Base-by-base conservation (phyloP, 2,888 invertebrate genomes). In the Odiellus spinosus region DNA sequence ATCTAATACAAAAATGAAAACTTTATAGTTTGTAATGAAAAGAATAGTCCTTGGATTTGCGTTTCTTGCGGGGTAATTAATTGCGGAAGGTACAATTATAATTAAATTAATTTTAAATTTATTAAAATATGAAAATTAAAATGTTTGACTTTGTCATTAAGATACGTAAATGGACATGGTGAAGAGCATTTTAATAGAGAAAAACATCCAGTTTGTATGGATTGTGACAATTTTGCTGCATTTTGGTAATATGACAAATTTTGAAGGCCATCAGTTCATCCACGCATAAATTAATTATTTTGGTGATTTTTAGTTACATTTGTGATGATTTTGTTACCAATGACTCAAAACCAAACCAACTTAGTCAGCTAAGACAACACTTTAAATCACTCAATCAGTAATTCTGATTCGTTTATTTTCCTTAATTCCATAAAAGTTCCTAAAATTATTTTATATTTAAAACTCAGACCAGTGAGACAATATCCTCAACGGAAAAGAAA, bases 311-410 rank as follows among this genome's bases (percentile, higher is more conserved):
- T 69, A 82, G 82, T 66, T 82, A 82, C 63, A 72, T 73, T 63
- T 83, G 83, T 70, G 81, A 83, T 66, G 82, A 82, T 59, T 82
- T 78, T 70, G 76, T 81, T 45, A 74, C 76, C 56, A 80, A 81
- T 66, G 81, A 82, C 62, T 72, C 76, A 36, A 69, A 72, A 55
- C 66, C 70, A 55, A 59, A 61, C 17, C 60, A 62, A 45, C 46
- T 66, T 42, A 61, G 63, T 45, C 56, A 59, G 46, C 56, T 67
- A 19, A 56, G 66, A 46, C 59, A 60, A 53, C 55, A 58, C 45
- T 51, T 66, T 15, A 59, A 64, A 56, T 50, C 59, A 33, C 47
- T 58, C 38, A 56, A 57, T 47, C 58, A 59, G 60, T 60, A 54
- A 53, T 55, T 53, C 5, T 21, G 17, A n/a, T n/a, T n/a, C n/a